These are phyloP conservation scores for Blastobasis adustella DNA, from an alignment of 2,888 invertebrate species.

Conservation along the genomic window DNA sequence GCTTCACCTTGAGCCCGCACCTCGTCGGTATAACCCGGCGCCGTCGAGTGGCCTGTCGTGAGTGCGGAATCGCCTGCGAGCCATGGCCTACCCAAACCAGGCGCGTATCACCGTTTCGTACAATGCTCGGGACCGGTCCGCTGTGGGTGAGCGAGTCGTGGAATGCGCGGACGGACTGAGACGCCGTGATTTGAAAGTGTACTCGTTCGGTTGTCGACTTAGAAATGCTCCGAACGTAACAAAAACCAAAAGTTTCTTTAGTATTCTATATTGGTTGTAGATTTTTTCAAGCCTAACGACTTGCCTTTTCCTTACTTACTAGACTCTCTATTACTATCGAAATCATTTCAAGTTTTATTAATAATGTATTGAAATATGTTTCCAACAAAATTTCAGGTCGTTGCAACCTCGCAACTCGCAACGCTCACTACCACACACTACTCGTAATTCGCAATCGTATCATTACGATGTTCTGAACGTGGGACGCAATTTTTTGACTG, in stretches of 20 bases:
- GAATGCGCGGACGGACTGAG: slow-evolving; percentile 66
- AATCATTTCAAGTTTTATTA: too few species aligned
- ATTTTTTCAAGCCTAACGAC: too few species aligned
- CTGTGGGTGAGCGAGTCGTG: slow-evolving; percentile 73
- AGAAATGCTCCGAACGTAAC: slow-evolving; percentile 22
- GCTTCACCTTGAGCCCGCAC: slow-evolving; percentile 68
- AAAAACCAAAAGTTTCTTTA: too few species aligned
- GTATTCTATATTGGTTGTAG: too few species aligned
- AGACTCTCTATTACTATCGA: too few species aligned
- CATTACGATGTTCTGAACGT: slow-evolving; percentile 22
- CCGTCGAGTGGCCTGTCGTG: slow-evolving; percentile 23
- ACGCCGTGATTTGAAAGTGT: slow-evolving; percentile 67
- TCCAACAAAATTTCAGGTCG: too few species aligned
- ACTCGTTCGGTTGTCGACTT: slow-evolving; percentile 45
- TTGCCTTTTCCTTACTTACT: too few species aligned
- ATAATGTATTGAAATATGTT: too few species aligned
- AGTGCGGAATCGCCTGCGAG: slow-evolving; percentile 21
- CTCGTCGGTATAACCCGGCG: slow-evolving; percentile 52
- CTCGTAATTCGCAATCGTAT: not conserved
- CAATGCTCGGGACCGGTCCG: slow-evolving; percentile 69
- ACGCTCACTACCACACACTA: too few species aligned
- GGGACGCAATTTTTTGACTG: slow-evolving; percentile 26
- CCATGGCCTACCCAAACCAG: slow-evolving; percentile 40
- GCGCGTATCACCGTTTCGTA: slow-evolving; percentile 53
- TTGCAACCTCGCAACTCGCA: too few species aligned